Base-by-base conservation (phyloP, 1,140 invertebrate genomes). In the Drosophila busckii region DNA sequence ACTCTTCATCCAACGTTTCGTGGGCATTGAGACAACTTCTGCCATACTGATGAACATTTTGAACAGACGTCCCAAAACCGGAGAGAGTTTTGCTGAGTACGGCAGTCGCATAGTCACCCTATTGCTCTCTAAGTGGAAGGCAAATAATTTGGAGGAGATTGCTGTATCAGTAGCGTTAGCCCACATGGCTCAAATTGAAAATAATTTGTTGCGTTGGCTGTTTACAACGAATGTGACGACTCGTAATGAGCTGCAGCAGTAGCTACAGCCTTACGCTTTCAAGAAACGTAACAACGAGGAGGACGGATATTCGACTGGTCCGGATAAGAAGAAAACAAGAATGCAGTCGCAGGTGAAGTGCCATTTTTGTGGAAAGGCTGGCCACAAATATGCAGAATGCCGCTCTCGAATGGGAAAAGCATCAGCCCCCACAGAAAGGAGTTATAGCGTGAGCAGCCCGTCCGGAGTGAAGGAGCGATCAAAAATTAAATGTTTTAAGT, bases 141-240 rank as follows among this genome's bases (percentile, higher is more conserved):
- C 48, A 1, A 42, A 25, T 3, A 26, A 32, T 9, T 7, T 48
- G 13, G 42, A 54, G 12, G 34, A 46, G 25, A 54, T 46, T 9
- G 40, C 41, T 2, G 20, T 61, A 6, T 61, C 35, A 5, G 9
- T 48, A 32, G 16, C 35, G 5, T 29, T 62, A 31, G 35, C 52
- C 2, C 42, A 49, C 44, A 62, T 61, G 42, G 42, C 59, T 2
- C 50, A 55, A 55, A 28, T 52, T 50, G 46, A 52, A 9, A 32
- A 32, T 3, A 50, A 58, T 19, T 35, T 58, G 15, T 49, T 25
- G 16, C 37, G 28, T 15, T 58, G 28, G 37, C 16, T 58, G 9
- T 59, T 59, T 10, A 59, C 37, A 2, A 56, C 15, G 10, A 45
- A 38, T 19, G 20, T 60, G 2, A 40, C 37, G 25, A 53, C 45